Evolutionary conservation across 2,888 invertebrate genomes (phyloP), one percentile per base, ranked within the genome.

Genomic region (Phymatocera aterrima): DNA sequence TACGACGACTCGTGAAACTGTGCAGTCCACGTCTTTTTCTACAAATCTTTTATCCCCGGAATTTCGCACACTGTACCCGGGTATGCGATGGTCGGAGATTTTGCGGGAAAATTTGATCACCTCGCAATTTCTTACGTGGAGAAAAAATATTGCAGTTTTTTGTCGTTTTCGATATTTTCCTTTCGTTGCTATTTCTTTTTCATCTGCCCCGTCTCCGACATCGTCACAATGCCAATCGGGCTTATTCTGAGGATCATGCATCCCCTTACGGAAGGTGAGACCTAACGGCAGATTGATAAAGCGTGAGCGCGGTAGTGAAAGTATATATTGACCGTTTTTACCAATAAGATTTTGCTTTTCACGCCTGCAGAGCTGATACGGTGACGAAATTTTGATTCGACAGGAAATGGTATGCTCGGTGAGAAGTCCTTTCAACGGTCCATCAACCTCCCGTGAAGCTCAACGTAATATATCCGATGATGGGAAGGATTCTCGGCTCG

Each of bases 401-500:
- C 72, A 72, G 72, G 54, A 68, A 68, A 68, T 51, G 72, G 72
- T 72, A 51, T 72, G 72, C 72, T 75, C 60, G 37, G 57, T 60
- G 37, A 75, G 60, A 75, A 75, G 75, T 75, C 51, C 75, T 54
- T 75, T 75, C 75, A 54, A 57, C 75, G 75, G 75, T 75, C 75
- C 75, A 75, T 75, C 75, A 75, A 43, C 75, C 60, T 60, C 75
- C 75, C 75, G 75, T 60, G 75, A 34, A 57, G 72, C 51, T 40
- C 78, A 57, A 18, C 60, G 54, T 79, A 78, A 77, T 64, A 79
- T 68, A 74, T 77, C 72, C 70, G 78, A 54, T 68, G 80, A 81
- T 79, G 64, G 65, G 54, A 79, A 72, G 46, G 78, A 79, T 81
- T 81, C 78, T 77, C 77, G n/a, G 77, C 77, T 70, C 43, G 6